A percentile compares a stretch with the other conserved stretches of the same genome.
phyloP scores from a whole-genome alignment of 1,140 invertebrate species.

The Pteromalus puparum region DNA sequence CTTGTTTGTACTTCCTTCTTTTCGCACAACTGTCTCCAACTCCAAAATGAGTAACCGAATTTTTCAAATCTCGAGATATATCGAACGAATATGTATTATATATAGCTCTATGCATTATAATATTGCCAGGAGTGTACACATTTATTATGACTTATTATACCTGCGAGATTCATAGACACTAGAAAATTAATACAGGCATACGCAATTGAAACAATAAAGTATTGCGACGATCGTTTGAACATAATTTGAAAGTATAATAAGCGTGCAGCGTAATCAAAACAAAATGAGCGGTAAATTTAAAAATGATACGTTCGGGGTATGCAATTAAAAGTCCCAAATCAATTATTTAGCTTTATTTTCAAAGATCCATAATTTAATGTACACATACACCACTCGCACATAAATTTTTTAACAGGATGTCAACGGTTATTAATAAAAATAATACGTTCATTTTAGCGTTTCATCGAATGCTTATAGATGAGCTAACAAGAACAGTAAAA shows the following conservation, averaged over 20 bases:
- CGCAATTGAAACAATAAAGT: no score
- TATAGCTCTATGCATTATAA: no score
- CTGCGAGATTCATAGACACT: no score
- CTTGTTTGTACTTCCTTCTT: not conserved
- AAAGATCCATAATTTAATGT: conserved; percentile 41
- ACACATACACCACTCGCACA: conserved; percentile 41
- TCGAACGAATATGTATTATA: not conserved
- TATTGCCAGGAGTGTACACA: no score
- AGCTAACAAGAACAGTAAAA: conserved; percentile 48
- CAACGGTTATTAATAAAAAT: conserved; percentile 4
- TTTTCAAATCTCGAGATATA: conserved; percentile 16
- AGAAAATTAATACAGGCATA: no score
- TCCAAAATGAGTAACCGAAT: conserved; percentile 7
- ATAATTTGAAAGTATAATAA: no score
- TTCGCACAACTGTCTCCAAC: not conserved
- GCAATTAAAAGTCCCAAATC: conserved; percentile 21
- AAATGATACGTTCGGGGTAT: not conserved
- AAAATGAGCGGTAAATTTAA: not conserved
- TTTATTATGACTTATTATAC: no score
- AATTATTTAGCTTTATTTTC: conserved; percentile 48
- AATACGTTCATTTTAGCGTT: conserved; percentile 42
- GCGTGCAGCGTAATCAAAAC: not conserved
- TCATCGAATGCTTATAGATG: conserved; percentile 15
- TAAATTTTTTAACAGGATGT: conserved; percentile 40
- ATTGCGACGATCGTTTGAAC: no score